Percentiles rank a stretch among this genome's conserved stretches.
Conservation (phyloP, 2,888 invertebrate genomes). For the Drosophila cognata region DNA sequence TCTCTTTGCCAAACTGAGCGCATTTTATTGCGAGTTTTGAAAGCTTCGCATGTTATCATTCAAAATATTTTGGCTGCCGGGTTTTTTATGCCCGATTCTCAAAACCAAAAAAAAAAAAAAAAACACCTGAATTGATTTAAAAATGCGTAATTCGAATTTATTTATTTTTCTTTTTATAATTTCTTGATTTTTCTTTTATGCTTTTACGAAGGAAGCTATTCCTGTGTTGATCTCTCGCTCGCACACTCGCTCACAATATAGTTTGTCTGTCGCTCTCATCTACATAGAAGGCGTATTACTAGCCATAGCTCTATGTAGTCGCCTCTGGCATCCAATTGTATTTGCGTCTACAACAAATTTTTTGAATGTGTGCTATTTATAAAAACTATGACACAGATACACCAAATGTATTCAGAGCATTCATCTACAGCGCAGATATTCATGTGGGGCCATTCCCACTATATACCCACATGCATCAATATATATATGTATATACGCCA, state of each 20-base stretch:
- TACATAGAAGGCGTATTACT: slow-evolving; percentile 68
- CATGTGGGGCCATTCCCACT: slow-evolving; percentile 27
- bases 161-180: slow-evolving; percentile 24
- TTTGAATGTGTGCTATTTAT: slow-evolving; percentile 80
- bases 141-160: slow-evolving; percentile 53
- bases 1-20: slow-evolving; percentile 63
- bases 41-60: slow-evolving; percentile 63
- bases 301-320: slow-evolving; percentile 27
- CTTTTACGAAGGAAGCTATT: slow-evolving; percentile 29
- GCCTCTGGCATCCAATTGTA: slow-evolving; percentile 45
- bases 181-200: not conserved
- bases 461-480: slow-evolving; percentile 19
- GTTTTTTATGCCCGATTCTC: slow-evolving; percentile 5
- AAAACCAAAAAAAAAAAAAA: not conserved
- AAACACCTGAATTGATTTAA: slow-evolving; percentile 66
- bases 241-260: slow-evolving; percentile 3
- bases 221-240: slow-evolving; percentile 41
- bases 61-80: slow-evolving; percentile 57
- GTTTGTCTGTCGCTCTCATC: slow-evolving; percentile 33
- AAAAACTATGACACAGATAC: slow-evolving; percentile 84
- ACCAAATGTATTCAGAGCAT: slow-evolving; percentile 71
- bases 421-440: slow-evolving; percentile 62
- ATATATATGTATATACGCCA: slow-evolving; percentile 11
- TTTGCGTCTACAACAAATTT: slow-evolving; percentile 60
- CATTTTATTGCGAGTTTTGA: slow-evolving; percentile 47